Evolutionary conservation across 2,113 vertebrate species (phyloP), one percentile per base, ranked within the genome.

Genomic region (Hippocampus guttulatus): DNA sequence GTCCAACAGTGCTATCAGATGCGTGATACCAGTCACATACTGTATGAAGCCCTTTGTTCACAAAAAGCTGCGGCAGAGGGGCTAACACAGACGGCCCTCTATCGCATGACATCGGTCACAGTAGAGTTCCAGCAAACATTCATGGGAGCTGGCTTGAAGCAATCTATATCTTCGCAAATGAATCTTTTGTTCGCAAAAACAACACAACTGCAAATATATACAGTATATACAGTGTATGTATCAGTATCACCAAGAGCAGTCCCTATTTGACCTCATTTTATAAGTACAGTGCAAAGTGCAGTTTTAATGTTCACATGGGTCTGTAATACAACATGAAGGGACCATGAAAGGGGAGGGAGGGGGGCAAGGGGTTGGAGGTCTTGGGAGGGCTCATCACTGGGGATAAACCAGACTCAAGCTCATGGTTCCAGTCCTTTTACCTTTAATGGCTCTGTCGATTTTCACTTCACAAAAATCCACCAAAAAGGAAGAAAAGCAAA

Each of bases 391-490:
- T 54, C 73, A 71, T 27, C 58, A 61, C 58, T 18, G 30, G 55
- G 58, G 58, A 33, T 6, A 61, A 61, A 61, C 14, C 58, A 61
- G 58, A 61, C 27, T 20, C 16, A 47, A 76, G 75, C 69, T 77
- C 41, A 89, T 8, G 51, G 74, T 66, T 73, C 72, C 71, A 27
- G 41, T 1, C 1, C 51, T 70, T 85, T 94, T 95, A 94, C 93
- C 93, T 93, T 94, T 93, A 81, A 93, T 76, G 89, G 92, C 87
- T 91, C 91, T 93, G 88, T 93, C 90, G 92, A 92, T 92, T 93
- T 93, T 93, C 91, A 94, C 93, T 95, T 94, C 77, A 78, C 23
- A 64, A 66, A 75, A 75, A 70, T 33, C 30, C 58, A 47, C 12
- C n/a, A 45, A 43, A 76, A 71, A 75, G 73, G 55, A 64, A 78